A percentile compares a stretch with the other conserved stretches of the same genome.
Conservation (phyloP, 30 jellyfish, hydroid and myxozoan genomes). For the Calvadosia cruxmelitensis region DNA sequence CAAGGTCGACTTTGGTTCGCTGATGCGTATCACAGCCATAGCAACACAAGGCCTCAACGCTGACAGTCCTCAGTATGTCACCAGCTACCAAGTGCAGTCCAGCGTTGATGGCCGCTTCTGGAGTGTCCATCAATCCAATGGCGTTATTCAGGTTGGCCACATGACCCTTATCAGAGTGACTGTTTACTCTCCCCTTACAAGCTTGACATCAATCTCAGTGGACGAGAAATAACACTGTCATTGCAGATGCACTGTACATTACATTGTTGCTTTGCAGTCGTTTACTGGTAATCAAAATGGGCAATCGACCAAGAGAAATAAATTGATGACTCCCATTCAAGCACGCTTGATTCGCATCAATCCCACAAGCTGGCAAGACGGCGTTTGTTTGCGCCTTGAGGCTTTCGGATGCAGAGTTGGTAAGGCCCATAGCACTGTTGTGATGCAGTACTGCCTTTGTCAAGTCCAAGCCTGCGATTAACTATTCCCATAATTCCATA, state of each 20-base stretch:
- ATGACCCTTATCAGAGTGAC: background rate
- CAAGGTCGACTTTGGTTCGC: constrained; percentile 48
- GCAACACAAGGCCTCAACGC: constrained; percentile 92
- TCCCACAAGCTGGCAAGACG: constrained; percentile 72
- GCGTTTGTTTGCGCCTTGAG: constrained; percentile 87
- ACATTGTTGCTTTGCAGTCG: constrained; percentile 10
- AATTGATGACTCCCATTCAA: constrained; percentile 44
- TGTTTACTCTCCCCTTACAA: constrained; percentile 1
- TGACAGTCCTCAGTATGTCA: constrained; percentile 57
- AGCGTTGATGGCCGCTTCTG: constrained; percentile 74
- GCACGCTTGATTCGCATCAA: constrained; percentile 69
- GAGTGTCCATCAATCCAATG: constrained; percentile 21
- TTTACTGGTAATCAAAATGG: constrained; percentile 64
- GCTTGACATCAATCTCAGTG: no score
- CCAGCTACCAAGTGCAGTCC: constrained; percentile 59
- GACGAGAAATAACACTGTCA: no score
- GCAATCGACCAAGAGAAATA: constrained; percentile 2
- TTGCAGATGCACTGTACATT: no score
- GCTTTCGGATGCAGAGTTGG: constrained; percentile 76
- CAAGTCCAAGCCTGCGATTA: no score
- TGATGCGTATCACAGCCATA: constrained; percentile 58
- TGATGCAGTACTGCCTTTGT: background rate
- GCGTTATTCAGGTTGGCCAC: background rate
- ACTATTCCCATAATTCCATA: no score
- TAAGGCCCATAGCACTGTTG: no score